These are phyloP conservation scores for Oncorhynchus nerka DNA, from an alignment of 2,113 vertebrate genomes.

Conservation along the genomic window DNA sequence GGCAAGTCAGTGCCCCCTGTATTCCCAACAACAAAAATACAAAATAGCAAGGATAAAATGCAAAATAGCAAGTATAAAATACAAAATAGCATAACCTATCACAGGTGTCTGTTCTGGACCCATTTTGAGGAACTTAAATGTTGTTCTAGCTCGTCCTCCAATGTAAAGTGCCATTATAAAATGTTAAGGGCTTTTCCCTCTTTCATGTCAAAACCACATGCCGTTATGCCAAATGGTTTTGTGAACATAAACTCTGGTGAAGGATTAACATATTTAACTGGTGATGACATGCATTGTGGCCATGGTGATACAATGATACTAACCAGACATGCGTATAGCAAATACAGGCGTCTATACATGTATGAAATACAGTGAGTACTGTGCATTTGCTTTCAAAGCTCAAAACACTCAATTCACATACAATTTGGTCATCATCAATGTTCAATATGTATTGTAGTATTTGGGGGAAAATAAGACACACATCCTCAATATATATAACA, in stretches of 20 bases:
- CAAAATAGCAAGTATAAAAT: too few relatives aligned
- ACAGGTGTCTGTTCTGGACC: too few relatives aligned
- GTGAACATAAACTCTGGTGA: constrained; percentile 59
- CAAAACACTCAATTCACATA: constrained; percentile 4
- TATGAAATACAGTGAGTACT: constrained; percentile 38
- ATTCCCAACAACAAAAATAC: too few relatives aligned
- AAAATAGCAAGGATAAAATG: too few relatives aligned
- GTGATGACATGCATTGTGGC: constrained; percentile 23
- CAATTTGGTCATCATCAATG: neutral
- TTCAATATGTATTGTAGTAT: neutral
- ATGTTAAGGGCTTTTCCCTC: constrained; percentile 68
- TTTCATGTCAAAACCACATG: constrained; percentile 69
- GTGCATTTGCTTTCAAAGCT: constrained; percentile 35
- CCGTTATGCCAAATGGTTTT: constrained; percentile 69
- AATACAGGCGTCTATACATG: constrained; percentile 4
- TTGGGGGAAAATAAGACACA: neutral
- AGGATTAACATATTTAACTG: constrained; percentile 59
- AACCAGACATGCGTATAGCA: constrained; percentile 21
- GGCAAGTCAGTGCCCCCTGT: too few relatives aligned
- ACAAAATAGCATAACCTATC: too few relatives aligned
- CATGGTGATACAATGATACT: neutral
- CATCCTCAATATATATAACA: neutral
- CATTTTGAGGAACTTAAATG: constrained; percentile 17
- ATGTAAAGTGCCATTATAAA: constrained; percentile 73
- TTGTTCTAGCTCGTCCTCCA: constrained; percentile 61